These are phyloP conservation scores for human DNA, from an alignment of 2,113 vertebrate genomes.

Conservation along the genomic window GRCh38 chr1:214303501-214304000, in stretches of 20 bases:
- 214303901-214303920: not conserved
- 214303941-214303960: not conserved
- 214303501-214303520: not conserved
- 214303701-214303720: conserved; percentile 25
- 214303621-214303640: conserved; percentile 40
- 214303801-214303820: fast-evolving
- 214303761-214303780: not conserved
- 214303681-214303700: conserved; percentile 24
- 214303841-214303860: not conserved
- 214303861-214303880: not conserved
- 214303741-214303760: not conserved
- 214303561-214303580: not conserved
- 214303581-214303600: not conserved
- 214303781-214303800: fast-evolving
- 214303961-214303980: not conserved
- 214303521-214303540: not conserved
- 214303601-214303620: not conserved
- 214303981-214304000: not conserved
- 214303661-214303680: not conserved
- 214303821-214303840: not conserved
- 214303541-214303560: conserved; percentile 51
- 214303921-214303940: not conserved
- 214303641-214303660: not conserved
- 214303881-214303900: fast-evolving
- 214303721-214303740: not conserved